These are phyloP conservation scores for Hermodice carunculata DNA, from an alignment of 2,888 invertebrate species.

Conservation along the genomic window DNA sequence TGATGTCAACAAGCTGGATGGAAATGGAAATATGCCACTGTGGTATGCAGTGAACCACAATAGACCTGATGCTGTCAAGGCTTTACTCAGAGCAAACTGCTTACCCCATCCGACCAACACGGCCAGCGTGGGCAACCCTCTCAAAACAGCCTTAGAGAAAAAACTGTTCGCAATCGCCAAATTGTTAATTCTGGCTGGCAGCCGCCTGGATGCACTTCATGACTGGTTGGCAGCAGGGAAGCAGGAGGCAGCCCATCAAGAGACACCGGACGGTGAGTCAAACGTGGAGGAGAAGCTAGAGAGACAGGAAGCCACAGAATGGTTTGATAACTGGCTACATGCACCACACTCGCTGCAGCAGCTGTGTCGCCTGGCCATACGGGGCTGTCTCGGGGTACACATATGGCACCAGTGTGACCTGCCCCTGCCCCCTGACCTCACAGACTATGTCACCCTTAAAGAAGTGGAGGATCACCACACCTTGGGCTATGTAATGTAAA, in stretches of 20 bases:
- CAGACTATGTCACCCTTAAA: constrained; percentile 55
- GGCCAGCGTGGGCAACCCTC: constrained; percentile 11
- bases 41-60: constrained; percentile 62
- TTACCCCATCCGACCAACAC: constrained; percentile 47
- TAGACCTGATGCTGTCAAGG: constrained; percentile 50
- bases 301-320: constrained; percentile 28
- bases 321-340: constrained; percentile 52
- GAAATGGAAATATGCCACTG: constrained; percentile 51
- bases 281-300: background rate
- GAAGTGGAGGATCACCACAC: constrained; percentile 53
- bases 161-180: constrained; percentile 51
- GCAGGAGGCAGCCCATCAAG: too few relatives aligned
- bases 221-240: constrained; percentile 36
- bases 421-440: constrained; percentile 54
- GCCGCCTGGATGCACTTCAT: constrained; percentile 43
- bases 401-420: constrained; percentile 47
- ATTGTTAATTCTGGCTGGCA: constrained; percentile 61
- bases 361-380: constrained; percentile 57
- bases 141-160: constrained; percentile 45
- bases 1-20: constrained; percentile 53
- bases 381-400: constrained; percentile 55
- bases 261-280: too few relatives aligned
- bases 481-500: background rate
- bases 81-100: constrained; percentile 58
- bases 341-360: constrained; percentile 56